Conservation (phyloP, 1,140 invertebrate species). For the Cotesia chilonis region DNA sequence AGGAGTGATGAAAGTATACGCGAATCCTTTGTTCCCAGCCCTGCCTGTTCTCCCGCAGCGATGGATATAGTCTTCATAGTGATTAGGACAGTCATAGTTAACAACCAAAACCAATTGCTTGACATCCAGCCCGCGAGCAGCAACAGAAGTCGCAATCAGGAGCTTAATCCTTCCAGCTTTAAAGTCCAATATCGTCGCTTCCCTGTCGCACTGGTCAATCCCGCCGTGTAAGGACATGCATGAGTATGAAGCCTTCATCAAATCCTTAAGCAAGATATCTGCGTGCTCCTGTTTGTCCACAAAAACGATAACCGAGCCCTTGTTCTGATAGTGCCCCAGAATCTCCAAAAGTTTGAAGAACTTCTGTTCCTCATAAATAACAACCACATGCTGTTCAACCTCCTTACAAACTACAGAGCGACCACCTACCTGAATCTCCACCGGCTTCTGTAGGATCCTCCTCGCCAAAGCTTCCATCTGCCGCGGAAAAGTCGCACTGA, state of each 20-base stretch:
- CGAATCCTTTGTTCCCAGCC: slow-evolving; percentile 96
- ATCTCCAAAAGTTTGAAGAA: slow-evolving; percentile 97
- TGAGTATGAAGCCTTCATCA: slow-evolving; percentile 95
- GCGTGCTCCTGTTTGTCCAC: slow-evolving; percentile 99
- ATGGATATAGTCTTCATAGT: slow-evolving; percentile 99
- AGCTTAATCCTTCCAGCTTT: slow-evolving; percentile 91
- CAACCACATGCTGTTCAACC: slow-evolving; percentile 93
- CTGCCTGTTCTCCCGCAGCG: slow-evolving; percentile 91
- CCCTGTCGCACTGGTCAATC: slow-evolving; percentile 99
- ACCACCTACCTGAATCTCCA: slow-evolving; percentile 98
- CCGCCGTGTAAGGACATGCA: slow-evolving; percentile 98
- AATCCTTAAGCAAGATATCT: slow-evolving; percentile 93
- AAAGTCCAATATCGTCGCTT: slow-evolving; percentile 97
- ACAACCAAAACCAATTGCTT: slow-evolving; percentile 98
- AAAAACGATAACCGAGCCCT: slow-evolving; percentile 95
- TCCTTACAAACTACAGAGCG: slow-evolving; percentile 98
- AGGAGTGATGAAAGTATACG: slow-evolving; percentile 96
- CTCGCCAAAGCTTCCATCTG: slow-evolving; percentile 99
- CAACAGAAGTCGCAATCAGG: slow-evolving; percentile 93
- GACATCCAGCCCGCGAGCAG: slow-evolving; percentile 96
- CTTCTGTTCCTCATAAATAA: slow-evolving; percentile 96
- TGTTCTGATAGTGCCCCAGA: slow-evolving; percentile 91
- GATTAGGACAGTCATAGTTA: slow-evolving; percentile 99
- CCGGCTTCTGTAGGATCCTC: slow-evolving; percentile 91
- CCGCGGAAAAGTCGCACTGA: slow-evolving; percentile 97